Conservation (phyloP, 1,140 invertebrate species). For the Sycophila sp. region DNA sequence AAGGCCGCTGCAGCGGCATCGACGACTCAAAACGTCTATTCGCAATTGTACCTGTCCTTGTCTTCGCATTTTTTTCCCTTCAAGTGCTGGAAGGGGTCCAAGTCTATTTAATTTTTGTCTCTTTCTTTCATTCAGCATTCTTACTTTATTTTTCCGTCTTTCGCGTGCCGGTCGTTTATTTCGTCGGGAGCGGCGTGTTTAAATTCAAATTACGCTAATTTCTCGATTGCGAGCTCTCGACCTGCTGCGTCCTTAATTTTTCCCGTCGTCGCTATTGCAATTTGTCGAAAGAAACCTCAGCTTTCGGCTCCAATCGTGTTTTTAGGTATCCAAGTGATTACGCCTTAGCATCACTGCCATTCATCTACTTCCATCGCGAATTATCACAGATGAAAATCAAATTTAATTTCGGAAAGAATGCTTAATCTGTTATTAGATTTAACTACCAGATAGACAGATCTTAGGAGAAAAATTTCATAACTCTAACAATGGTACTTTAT, state of each 20-base stretch:
- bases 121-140: constrained; percentile 1
- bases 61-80: not conserved
- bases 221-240: not conserved
- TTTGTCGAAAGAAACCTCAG: too few species aligned
- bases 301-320: too few species aligned
- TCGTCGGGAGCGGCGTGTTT: constrained; percentile 29
- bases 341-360: too few species aligned
- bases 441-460: too few species aligned
- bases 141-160: constrained; percentile 32
- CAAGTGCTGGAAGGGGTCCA: constrained; percentile 42
- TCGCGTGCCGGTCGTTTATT: constrained; percentile 23
- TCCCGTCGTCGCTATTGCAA: not conserved
- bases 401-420: too few species aligned
- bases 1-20: not conserved
- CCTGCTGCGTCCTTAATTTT: not conserved
- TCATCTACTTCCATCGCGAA: too few species aligned
- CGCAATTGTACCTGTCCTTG: constrained; percentile 19
- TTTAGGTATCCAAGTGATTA: too few species aligned
- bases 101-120: constrained; percentile 48
- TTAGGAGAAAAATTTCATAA: too few species aligned
- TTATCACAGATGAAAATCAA: too few species aligned
- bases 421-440: too few species aligned
- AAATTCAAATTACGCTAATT: constrained; percentile 46
- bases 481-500: too few species aligned
- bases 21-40: not conserved